Evolutionary conservation across 2,888 invertebrate species (phyloP).

Genomic region (Drosophila demipolita): DNA sequence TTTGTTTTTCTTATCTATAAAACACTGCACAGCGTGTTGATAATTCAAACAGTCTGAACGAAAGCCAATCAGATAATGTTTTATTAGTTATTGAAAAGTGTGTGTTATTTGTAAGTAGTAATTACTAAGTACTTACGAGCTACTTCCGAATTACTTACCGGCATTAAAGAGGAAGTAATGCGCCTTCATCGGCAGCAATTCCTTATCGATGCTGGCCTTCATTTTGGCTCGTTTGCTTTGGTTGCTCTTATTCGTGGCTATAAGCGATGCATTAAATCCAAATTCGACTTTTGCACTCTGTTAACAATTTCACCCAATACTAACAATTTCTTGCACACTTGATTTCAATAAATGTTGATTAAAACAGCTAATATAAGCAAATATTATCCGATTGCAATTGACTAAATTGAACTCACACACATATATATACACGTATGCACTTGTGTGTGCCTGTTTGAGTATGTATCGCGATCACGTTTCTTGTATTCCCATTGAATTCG

Average conservation of each 20-base stretch:
- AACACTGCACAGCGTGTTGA: conserved; percentile 1
- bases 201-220: conserved; percentile 87
- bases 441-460: conserved; percentile 2
- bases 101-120: background rate
- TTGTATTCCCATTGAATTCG: conserved; percentile 27
- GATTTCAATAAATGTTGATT: conserved; percentile 13
- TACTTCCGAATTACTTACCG: conserved; percentile 86
- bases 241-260: background rate
- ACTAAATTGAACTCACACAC: conserved; percentile 1
- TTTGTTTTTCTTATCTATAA: conserved; percentile 15
- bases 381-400: conserved; percentile 27
- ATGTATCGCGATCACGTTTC: conserved; percentile 64
- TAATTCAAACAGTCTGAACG: background rate
- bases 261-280: conserved; percentile 27
- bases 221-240: conserved; percentile 54
- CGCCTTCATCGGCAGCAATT: conserved; percentile 93
- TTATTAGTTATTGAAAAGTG: background rate
- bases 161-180: conserved; percentile 96
- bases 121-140: background rate
- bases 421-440: conserved; percentile 7
- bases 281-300: conserved; percentile 1
- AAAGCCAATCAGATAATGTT: conserved; percentile 5
- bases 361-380: conserved; percentile 14
- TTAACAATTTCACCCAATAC: conserved; percentile 9
- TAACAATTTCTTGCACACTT: conserved; percentile 11